Evolutionary conservation across 2,888 invertebrate species (phyloP).

Genomic region (Hyposoter dolosus): DNA sequence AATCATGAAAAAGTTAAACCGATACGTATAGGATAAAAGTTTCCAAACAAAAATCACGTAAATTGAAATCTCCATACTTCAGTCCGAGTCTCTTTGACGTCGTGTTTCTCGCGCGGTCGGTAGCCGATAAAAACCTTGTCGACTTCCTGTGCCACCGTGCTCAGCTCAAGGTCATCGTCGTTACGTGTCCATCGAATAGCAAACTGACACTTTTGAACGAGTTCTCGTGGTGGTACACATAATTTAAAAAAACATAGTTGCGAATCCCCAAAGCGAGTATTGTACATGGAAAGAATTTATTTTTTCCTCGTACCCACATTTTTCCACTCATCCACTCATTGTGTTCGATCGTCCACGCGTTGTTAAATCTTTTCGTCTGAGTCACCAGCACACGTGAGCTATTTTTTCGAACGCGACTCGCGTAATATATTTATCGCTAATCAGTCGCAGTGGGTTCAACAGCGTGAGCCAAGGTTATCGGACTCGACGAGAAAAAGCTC

Average conservation of each 20-base stretch:
- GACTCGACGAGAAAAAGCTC: conserved; percentile 56
- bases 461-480: conserved; percentile 74
- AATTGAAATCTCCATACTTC: conserved; percentile 22
- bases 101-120: conserved; percentile 67
- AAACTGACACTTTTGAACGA: conserved; percentile 25
- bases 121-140: conserved; percentile 83
- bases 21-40: too few relatives aligned
- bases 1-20: too few relatives aligned
- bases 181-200: conserved; percentile 71
- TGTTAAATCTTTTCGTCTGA: background rate
- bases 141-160: conserved; percentile 83
- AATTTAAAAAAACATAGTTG: background rate
- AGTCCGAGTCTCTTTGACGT: conserved; percentile 50
- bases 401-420: conserved; percentile 12
- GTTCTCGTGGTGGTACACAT: background rate
- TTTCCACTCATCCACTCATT: too few relatives aligned
- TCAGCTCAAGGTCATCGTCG: conserved; percentile 81
- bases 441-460: conserved; percentile 72
- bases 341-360: background rate
- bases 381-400: conserved; percentile 1
- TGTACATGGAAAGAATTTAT: background rate
- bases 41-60: background rate
- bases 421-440: conserved; percentile 72
- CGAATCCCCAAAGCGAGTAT: background rate
- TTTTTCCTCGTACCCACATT: background rate